Evolutionary conservation across 2,888 invertebrate genomes (phyloP), one percentile per base, ranked within the genome.

Genomic region (Lydus trimaculatus): DNA sequence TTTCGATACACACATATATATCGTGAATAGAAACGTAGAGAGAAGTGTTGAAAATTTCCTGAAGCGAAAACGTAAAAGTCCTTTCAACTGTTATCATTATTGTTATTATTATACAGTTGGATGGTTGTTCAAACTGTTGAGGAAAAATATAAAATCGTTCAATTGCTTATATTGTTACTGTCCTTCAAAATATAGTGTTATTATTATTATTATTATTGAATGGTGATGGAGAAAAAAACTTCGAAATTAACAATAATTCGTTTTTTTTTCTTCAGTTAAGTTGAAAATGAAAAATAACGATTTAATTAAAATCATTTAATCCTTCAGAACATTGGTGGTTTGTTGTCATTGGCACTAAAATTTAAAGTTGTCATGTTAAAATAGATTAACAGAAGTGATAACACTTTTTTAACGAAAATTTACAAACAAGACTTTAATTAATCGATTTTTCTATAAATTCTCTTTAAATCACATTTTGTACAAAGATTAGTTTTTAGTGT

Each of bases 291-390:
- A 43, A 58, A 65, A 61, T 61, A 31, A 61, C 52, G 9, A 48
- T 48, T 48, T 48, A 20, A 6, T 20, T 48, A 20, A 20, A 66
- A 66, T 66, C 52, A 66, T 58, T 64, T 61, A 68, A 68, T 68
- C 31, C 39, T 52, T 68, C 25, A 61, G 64, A 68, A 64, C 61
- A 58, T 6, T n/a, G n/a, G n/a, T n/a, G 20, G 31, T 59, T 25
- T 69, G 69, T 69, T 69, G 65, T 65, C 52, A 62, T 69, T 69
- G 69, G 69, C 69, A 67, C 63, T 0, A n/a, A 63, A 60, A 66
- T 66, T 36, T 48, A 13, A 11, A 23, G 48, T 52, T 28, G 31
- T 28, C 68, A 31, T 25, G 17, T 58, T 31, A 31, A 43, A n/a
- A 48, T 48, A n/a, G n/a, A n/a, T n/a, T n/a, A n/a, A n/a, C n/a